Evolutionary conservation across 2,113 vertebrate species (phyloP).

Genomic region (Verasper variegatus): DNA sequence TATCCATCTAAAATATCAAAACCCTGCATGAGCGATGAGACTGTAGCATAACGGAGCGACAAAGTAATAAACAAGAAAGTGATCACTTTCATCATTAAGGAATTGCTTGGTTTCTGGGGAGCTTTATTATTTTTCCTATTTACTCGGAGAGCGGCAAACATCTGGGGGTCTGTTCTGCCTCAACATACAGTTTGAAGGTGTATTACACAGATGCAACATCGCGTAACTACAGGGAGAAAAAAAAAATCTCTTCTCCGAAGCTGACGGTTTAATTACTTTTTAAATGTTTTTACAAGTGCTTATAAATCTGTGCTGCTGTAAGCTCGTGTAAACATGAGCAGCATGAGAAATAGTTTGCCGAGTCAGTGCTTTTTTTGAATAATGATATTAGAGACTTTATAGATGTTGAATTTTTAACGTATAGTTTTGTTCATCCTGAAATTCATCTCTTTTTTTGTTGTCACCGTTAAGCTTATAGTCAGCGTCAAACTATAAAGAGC

Average conservation of each 20-base stretch:
- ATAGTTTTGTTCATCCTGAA: not conserved
- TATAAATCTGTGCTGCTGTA: slow-evolving; percentile 10
- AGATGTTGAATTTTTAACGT: not conserved
- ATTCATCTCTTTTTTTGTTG: not conserved
- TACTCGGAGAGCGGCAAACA: slow-evolving; percentile 7
- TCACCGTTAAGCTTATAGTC: not conserved
- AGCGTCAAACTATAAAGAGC: not conserved
- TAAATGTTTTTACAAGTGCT: slow-evolving; percentile 30
- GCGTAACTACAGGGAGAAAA: not conserved
- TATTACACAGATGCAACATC: slow-evolving; percentile 31
- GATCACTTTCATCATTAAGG: slow-evolving; percentile 42
- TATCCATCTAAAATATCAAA: slow-evolving; percentile 62
- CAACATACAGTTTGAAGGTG: slow-evolving; percentile 15
- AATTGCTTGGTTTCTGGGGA: slow-evolving; percentile 49
- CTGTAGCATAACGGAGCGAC: slow-evolving; percentile 41
- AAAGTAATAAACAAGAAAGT: slow-evolving; percentile 58
- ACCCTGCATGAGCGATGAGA: slow-evolving; percentile 37
- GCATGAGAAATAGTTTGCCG: not conserved
- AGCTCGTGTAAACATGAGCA: slow-evolving; percentile 10
- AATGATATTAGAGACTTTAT: not conserved
- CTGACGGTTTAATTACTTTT: slow-evolving; percentile 44
- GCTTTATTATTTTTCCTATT: slow-evolving; percentile 46
- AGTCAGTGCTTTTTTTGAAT: not conserved
- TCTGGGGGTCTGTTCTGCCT: slow-evolving; percentile 10
- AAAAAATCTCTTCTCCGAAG: slow-evolving; percentile 11